Conservation (phyloP, 64 coral and sea anemone species). For the Pocillopora verrucosa region DNA sequence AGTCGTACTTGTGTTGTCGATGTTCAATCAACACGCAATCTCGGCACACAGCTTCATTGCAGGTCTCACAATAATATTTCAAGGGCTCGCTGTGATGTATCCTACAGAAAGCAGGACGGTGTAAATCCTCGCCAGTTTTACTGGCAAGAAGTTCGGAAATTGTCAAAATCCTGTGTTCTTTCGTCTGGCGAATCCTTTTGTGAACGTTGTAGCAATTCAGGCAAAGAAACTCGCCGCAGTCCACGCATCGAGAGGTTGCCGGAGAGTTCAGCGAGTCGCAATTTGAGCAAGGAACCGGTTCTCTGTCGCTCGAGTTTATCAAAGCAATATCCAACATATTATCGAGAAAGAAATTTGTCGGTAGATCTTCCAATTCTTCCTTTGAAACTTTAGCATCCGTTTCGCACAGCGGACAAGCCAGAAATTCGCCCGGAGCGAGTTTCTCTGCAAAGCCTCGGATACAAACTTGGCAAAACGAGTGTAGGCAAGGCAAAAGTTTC, state of each 20-base stretch:
- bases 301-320: constrained; percentile 62
- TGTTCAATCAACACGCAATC: constrained; percentile 94
- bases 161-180: constrained; percentile 84
- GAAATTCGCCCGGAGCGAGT: constrained; percentile 27
- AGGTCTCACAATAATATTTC: constrained; percentile 84
- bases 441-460: constrained; percentile 43
- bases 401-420: constrained; percentile 72
- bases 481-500: constrained; percentile 83
- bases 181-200: constrained; percentile 85
- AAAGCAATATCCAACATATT: constrained; percentile 90
- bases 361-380: constrained; percentile 60
- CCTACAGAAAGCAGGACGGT: constrained; percentile 72
- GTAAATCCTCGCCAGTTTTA: constrained; percentile 79
- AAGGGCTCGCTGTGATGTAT: constrained; percentile 66
- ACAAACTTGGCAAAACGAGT: constrained; percentile 86
- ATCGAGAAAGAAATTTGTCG: constrained; percentile 80
- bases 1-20: constrained; percentile 88
- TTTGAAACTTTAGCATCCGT: constrained; percentile 71
- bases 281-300: constrained; percentile 79
- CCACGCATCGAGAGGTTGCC: constrained; percentile 72
- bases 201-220: constrained; percentile 82
- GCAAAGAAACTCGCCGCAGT: constrained; percentile 93
- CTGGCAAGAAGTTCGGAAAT: constrained; percentile 83
- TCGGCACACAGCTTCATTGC: constrained; percentile 76
- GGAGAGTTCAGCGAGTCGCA: constrained; percentile 64